Evolutionary conservation across 2,113 vertebrate species (phyloP).

Genomic region (Notechis scutatus): DNA sequence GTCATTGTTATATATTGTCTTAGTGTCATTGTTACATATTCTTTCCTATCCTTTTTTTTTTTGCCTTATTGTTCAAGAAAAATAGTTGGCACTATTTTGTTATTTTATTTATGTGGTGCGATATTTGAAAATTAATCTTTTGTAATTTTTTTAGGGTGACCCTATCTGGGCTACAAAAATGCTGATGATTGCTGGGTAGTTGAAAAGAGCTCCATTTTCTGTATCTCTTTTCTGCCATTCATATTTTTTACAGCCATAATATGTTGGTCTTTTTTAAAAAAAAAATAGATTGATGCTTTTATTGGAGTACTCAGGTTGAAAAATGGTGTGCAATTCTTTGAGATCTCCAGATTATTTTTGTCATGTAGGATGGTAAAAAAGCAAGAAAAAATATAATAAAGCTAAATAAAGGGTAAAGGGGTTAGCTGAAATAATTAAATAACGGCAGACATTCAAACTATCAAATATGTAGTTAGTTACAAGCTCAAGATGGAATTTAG

Average conservation of each 20-base stretch:
- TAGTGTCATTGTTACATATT: background rate
- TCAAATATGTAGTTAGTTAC: background rate
- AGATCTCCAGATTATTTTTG: background rate
- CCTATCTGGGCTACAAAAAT: background rate
- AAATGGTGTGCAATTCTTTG: background rate
- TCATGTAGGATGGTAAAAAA: background rate
- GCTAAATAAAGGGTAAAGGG: too few species aligned
- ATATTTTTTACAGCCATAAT: background rate
- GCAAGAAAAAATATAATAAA: too few species aligned
- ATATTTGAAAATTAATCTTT: background rate
- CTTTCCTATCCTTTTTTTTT: background rate
- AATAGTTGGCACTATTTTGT: background rate
- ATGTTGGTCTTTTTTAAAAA: background rate
- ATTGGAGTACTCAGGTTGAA: background rate
- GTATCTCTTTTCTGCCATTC: background rate
- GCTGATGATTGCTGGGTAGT: background rate
- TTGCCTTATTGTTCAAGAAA: background rate
- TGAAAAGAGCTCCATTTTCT: background rate
- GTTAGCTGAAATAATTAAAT: too few species aligned
- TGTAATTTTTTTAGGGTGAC: background rate
- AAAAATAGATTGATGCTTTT: background rate
- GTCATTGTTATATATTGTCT: background rate
- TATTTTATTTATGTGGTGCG: background rate
- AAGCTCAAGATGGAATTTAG: background rate
- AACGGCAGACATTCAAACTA: background rate